Evolutionary conservation across 2,113 vertebrate genomes (phyloP), one percentile per base, ranked within the genome.

Genomic region (Cranoglanis bouderius): DNA sequence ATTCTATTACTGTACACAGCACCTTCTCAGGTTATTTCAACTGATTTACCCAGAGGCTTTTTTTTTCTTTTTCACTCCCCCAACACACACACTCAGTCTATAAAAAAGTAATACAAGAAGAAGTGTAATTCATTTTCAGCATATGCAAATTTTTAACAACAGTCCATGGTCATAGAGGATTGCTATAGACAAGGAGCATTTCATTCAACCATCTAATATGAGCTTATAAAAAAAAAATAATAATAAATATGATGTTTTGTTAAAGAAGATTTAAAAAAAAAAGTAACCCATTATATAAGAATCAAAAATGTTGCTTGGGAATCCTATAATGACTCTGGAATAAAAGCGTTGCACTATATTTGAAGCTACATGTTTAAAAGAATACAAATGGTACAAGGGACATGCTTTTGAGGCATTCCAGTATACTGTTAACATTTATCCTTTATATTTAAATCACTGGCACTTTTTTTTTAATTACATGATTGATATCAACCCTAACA

Each of bases 1-100:
- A 94, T 93, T 92, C 91, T 94, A 91, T 93, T 90, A 94, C 94
- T 96, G 93, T 96, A 96, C 96, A 96, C 94, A 96, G 95, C 95
- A 95, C 95, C 96, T 91, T 94, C 92, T 92, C 92, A 93, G 93
- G 94, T 95, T 94, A 94, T 74, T 91, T 88, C 59, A 81, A 63
- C 43, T 80, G 49, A 85, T 90, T 87, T 83, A 87, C 86, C 91
- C 83, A 91, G 83, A 86, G 85, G 78, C 65, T 91, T 90, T 59
- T 80, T 77, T 87, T 46, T 46, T 67, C 84, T 84, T 83, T 86
- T 84, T 85, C n/a, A 38, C n/a, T 21, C 91, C 26, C 72, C 90
- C 92, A 91, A 32, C 78, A 80, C 46, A n/a, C 51, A 13, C 80
- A 24, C 32, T 4, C 82, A 92, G 85, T 90, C 59, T 83, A 87